Conservation (phyloP, 2,888 invertebrate genomes). For the Meliscaeva auricollis region DNA sequence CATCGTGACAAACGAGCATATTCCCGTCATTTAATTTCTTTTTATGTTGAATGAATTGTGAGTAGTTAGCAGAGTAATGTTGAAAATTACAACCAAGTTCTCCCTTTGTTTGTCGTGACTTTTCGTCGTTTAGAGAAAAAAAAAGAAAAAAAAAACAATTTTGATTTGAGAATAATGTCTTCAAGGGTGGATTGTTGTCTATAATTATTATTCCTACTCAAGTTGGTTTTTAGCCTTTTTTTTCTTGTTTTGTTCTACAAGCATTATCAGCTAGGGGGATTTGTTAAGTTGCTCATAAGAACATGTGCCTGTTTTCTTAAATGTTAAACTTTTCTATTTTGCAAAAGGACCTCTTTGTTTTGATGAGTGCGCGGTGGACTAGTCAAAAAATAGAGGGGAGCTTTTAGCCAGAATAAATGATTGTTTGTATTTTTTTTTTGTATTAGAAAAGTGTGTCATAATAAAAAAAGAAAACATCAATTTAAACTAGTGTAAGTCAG, state of each 20-base stretch:
- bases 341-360: neutral
- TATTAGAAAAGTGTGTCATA: neutral
- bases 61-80: conserved; percentile 33
- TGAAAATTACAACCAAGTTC: conserved; percentile 23
- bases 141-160: conserved; percentile 50
- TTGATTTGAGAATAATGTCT: conserved; percentile 67
- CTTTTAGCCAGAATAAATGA: neutral
- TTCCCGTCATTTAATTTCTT: conserved; percentile 31
- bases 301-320: conserved; percentile 20
- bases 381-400: neutral
- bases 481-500: too few species aligned
- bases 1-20: conserved; percentile 44
- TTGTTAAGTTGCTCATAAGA: conserved; percentile 24
- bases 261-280: conserved; percentile 31
- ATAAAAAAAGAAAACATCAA: too few species aligned
- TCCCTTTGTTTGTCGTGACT: conserved; percentile 68
- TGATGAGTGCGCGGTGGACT: neutral
- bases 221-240: conserved; percentile 35
- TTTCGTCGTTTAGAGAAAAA: conserved; percentile 57
- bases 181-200: conserved; percentile 55
- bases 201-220: conserved; percentile 55
- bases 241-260: conserved; percentile 2
- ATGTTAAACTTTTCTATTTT: neutral
- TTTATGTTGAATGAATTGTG: conserved; percentile 34
- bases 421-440: neutral